phyloP scores from a whole-genome alignment of 1,140 invertebrate species.

The Danaus melanippus region DNA sequence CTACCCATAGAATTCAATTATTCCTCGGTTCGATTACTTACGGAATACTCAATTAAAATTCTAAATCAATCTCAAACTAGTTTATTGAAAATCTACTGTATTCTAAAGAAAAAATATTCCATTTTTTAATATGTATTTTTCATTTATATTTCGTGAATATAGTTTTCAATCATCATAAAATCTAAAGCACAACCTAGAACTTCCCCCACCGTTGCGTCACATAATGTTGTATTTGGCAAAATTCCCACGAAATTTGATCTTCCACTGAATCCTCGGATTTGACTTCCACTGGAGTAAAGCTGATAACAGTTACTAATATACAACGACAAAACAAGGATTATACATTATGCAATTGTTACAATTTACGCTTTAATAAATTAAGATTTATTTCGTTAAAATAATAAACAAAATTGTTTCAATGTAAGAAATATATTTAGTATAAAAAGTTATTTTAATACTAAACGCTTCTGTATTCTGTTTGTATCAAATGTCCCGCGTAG shows the following conservation, averaged over 20 bases:
- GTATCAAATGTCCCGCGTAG: no score
- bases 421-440: no score
- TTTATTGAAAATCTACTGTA: no score
- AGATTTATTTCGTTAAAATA: no score
- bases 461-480: no score
- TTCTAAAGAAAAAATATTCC: no score
- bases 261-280: slow-evolving; percentile 26
- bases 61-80: slow-evolving; percentile 17
- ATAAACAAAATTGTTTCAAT: no score
- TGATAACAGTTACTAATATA: slow-evolving; percentile 28
- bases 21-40: slow-evolving; percentile 17
- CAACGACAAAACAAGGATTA: slow-evolving; percentile 17
- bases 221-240: slow-evolving; percentile 26
- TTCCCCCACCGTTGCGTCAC: slow-evolving; percentile 4
- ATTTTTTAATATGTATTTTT: no score
- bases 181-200: slow-evolving; percentile 1
- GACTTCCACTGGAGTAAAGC: slow-evolving; percentile 24
- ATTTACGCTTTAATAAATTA: no score
- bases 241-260: slow-evolving; percentile 31
- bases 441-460: no score
- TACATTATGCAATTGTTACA: not conserved
- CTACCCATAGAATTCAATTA: slow-evolving; percentile 18
- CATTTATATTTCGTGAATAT: not conserved
- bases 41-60: slow-evolving; percentile 21
- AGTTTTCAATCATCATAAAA: not conserved